phyloP scores from a whole-genome alignment of 2,888 invertebrate species.

The Antheraea assamensis region DNA sequence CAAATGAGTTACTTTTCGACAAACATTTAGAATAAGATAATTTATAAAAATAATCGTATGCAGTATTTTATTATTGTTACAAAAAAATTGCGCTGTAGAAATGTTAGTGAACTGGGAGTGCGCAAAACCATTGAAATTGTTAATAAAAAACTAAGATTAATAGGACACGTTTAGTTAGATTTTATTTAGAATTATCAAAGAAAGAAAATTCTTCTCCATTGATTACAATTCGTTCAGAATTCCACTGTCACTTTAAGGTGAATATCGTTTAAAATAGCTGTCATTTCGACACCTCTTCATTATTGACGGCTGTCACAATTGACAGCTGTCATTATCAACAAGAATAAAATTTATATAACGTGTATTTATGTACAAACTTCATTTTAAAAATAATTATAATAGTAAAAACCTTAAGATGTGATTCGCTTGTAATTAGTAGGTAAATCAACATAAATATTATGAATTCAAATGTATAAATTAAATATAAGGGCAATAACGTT shows the following conservation, averaged over 20 bases:
- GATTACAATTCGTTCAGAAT: neutral
- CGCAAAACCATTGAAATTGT: too few relatives aligned
- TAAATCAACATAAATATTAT: neutral
- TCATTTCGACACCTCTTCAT: neutral
- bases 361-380: neutral
- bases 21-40: too few relatives aligned
- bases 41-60: too few relatives aligned
- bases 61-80: too few relatives aligned
- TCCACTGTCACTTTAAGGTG: neutral
- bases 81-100: too few relatives aligned
- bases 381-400: neutral
- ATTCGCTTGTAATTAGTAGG: conserved; percentile 2
- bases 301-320: neutral
- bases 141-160: too few relatives aligned
- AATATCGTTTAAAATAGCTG: neutral
- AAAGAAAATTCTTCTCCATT: too few relatives aligned
- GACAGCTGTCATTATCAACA: neutral
- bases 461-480: neutral
- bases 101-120: too few relatives aligned
- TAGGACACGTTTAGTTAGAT: too few relatives aligned
- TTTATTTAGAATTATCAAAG: neutral
- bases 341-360: neutral
- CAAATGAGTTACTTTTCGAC: too few relatives aligned
- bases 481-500: neutral
- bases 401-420: neutral